Conservation (phyloP, 2,888 invertebrate species). For the Nebria brevicollis region DNA sequence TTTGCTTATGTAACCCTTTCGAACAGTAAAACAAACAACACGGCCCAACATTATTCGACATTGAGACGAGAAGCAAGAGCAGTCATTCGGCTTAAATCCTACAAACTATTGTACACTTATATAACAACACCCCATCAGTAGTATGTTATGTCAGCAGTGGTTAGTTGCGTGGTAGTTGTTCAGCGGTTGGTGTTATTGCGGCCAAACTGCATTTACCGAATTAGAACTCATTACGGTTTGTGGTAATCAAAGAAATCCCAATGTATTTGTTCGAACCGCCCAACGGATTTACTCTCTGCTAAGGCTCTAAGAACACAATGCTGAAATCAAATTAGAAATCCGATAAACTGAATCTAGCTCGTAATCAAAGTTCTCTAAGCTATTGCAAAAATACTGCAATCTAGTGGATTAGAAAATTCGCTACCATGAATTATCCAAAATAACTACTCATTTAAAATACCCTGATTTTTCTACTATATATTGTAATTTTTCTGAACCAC, state of each 20-base stretch:
- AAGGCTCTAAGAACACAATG: neutral
- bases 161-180: neutral
- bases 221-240: slow-evolving; percentile 41
- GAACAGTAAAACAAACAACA: neutral
- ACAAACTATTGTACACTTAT: neutral
- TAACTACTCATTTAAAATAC: no score
- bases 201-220: slow-evolving; percentile 24
- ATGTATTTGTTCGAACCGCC: neutral
- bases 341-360: slow-evolving; percentile 33
- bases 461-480: no score
- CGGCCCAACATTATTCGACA: neutral
- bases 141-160: neutral
- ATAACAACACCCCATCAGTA: neutral
- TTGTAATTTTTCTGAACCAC: no score
- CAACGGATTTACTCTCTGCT: neutral
- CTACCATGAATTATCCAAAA: no score
- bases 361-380: slow-evolving; percentile 26
- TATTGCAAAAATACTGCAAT: neutral
- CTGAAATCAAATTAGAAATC: slow-evolving; percentile 34
- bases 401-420: neutral
- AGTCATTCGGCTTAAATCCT: neutral
- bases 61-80: neutral
- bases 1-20: neutral
- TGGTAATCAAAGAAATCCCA: slow-evolving; percentile 40
- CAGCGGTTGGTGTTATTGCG: neutral